Percentiles rank a stretch among this genome's conserved stretches.
These are phyloP conservation scores for Melanotaenia trifasciata DNA, from an alignment of 2,797 vertebrate species.

Conservation along the genomic window DNA sequence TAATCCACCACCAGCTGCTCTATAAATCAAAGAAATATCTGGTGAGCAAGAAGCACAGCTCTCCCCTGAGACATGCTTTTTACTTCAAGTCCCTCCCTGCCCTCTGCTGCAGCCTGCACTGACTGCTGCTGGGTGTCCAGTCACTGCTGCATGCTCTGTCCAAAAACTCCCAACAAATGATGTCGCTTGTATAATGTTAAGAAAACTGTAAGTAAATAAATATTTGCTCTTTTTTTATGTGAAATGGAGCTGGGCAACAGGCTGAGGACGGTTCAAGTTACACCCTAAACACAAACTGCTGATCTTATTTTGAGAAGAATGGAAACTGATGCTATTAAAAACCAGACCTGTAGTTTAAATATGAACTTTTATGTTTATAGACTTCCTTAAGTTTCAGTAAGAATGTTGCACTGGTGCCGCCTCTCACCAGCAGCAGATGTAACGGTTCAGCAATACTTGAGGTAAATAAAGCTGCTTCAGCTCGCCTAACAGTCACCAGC, in stretches of 20 bases:
- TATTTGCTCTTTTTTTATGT: not conserved
- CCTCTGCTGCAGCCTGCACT: constrained; percentile 36
- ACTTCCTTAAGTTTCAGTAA: not conserved
- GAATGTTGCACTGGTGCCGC: not conserved
- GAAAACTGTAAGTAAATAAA: not conserved
- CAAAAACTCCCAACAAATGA: not conserved
- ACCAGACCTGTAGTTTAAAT: not conserved
- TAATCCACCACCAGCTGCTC: constrained; percentile 49
- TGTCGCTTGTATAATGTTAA: not conserved
- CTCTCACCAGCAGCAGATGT: constrained; percentile 7
- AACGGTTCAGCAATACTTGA: constrained; percentile 15
- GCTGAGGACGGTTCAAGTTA: constrained; percentile 3
- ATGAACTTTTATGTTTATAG: not conserved
- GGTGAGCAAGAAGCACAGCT: constrained; percentile 38
- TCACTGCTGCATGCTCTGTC: not conserved
- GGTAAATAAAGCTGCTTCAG: constrained; percentile 1
- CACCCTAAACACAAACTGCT: no score
- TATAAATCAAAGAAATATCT: constrained; percentile 45
- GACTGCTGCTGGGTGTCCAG: constrained; percentile 7
- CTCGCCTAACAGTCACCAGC: not conserved
- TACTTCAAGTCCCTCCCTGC: constrained; percentile 27
- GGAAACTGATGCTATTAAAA: not conserved
- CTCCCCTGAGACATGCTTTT: constrained; percentile 28
- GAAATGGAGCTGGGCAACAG: not conserved
- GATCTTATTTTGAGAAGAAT: not conserved